Base-by-base conservation (phyloP, 2,888 invertebrate species). In the Erebia aethiops region DNA sequence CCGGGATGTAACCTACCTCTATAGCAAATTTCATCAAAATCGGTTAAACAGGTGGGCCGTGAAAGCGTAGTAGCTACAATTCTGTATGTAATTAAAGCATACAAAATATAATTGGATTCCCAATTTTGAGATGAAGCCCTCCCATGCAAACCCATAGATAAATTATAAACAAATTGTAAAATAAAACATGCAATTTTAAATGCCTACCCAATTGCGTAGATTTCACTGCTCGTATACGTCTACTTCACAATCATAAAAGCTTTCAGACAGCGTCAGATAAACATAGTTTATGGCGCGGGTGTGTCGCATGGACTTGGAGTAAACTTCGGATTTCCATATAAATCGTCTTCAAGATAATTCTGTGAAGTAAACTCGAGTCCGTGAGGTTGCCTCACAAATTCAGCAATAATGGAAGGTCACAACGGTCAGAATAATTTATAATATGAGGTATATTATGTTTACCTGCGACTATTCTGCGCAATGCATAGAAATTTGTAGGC, bases 261-360 rank as follows among this genome's bases (percentile, higher is more conserved):
- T 57, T 67, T 67, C 56, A 67, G 62, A 71, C 67, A 71, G 65
- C 43, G 65, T 65, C 62, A 70, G 69, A 71, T 71, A 76, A 79
- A 78, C 62, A 63, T 71, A 57, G 63, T 71, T 69, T 49, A 71
- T 68, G 65, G 64, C 76, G 76, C 69, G 65, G 43, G 54, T 67
- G 74, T 77, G 80, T 64, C 71, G 70, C 71, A 67, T 71, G 65
- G 46, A 56, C 56, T 71, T 71, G 69, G 54, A 56, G 65, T 67
- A 71, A 57, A 64, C 75, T 71, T 69, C 63, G 70, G 65, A 79
- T 86, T 86, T 81, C 84, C 84, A 85, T 86, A 82, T 77, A 83
- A 84, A 86, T 85, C 79, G 82, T 78, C 77, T 78, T 80, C 75
- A 74, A 81, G 79, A 80, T 84, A 82, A 82, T 83, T 81, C 81